Evolutionary conservation across 2,113 vertebrate genomes (phyloP).

Genomic region (Petaurus breviceps): DNA sequence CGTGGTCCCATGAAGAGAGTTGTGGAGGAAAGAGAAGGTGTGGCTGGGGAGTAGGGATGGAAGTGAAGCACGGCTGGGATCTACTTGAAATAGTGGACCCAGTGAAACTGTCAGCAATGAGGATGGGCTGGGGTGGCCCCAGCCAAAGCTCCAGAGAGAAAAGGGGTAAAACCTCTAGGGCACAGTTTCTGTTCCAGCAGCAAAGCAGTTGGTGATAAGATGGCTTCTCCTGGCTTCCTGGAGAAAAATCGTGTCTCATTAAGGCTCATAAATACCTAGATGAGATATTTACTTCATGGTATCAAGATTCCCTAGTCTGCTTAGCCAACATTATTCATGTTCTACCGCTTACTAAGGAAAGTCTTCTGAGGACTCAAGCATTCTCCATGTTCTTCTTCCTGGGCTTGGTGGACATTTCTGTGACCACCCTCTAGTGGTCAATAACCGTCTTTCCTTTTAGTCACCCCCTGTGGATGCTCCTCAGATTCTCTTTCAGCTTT

Average conservation of each 20-base stretch:
- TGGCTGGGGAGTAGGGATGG: neutral
- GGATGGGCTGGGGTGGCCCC: neutral
- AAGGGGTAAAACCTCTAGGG: too few species aligned
- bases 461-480: too few species aligned
- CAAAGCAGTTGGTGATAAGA: neutral
- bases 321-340: neutral
- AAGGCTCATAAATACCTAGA: neutral
- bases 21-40: too few species aligned
- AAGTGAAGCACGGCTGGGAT: neutral
- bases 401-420: neutral
- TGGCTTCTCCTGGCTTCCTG: too few species aligned
- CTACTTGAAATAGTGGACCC: neutral
- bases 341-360: neutral
- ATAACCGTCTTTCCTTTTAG: too few species aligned
- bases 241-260: neutral
- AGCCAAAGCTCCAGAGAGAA: neutral
- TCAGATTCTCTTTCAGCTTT: too few species aligned
- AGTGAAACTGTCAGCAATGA: neutral
- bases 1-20: too few species aligned
- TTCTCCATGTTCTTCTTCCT: neutral
- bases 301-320: neutral
- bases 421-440: neutral
- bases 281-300: neutral
- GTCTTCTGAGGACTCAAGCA: neutral
- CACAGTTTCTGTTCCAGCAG: too few species aligned